A percentile compares a stretch with the other conserved stretches of the same genome.
These are phyloP conservation scores for Corvus hawaiiensis DNA, from an alignment of 2,113 vertebrate species.

Conservation along the genomic window DNA sequence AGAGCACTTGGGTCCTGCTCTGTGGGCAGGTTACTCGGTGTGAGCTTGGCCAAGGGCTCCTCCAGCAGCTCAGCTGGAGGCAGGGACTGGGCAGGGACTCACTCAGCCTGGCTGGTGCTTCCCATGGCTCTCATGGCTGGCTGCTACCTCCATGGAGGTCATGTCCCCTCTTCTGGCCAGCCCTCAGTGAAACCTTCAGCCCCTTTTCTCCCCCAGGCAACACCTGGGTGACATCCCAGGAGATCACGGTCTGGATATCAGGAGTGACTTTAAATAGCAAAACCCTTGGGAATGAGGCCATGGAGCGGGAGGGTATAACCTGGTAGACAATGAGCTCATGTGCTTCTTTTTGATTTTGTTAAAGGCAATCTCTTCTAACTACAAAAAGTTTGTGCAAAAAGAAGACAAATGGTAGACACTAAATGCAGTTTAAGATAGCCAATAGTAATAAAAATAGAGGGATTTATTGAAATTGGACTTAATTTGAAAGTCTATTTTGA, in stretches of 20 bases:
- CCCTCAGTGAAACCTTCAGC: background rate
- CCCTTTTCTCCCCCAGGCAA: background rate
- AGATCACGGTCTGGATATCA: background rate
- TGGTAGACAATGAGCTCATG: background rate
- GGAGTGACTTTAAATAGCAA: background rate
- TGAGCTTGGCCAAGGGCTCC: background rate
- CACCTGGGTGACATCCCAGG: background rate
- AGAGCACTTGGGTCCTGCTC: background rate
- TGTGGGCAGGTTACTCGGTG: background rate
- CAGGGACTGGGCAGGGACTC: background rate
- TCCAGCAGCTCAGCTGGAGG: background rate
- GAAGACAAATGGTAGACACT: background rate
- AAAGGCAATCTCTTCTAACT: background rate
- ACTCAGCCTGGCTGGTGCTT: background rate
- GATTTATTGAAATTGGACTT: background rate
- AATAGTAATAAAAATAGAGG: background rate
- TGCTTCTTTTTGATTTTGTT: background rate
- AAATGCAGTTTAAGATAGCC: background rate
- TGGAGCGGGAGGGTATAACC: background rate
- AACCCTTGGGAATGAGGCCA: background rate
- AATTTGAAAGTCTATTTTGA: background rate
- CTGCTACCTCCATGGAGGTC: background rate
- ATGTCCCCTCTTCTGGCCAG: background rate
- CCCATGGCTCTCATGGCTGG: background rate
- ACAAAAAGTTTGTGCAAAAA: background rate